Evolutionary conservation across 2,888 invertebrate species (phyloP).

Genomic region (Lithophane socia): DNA sequence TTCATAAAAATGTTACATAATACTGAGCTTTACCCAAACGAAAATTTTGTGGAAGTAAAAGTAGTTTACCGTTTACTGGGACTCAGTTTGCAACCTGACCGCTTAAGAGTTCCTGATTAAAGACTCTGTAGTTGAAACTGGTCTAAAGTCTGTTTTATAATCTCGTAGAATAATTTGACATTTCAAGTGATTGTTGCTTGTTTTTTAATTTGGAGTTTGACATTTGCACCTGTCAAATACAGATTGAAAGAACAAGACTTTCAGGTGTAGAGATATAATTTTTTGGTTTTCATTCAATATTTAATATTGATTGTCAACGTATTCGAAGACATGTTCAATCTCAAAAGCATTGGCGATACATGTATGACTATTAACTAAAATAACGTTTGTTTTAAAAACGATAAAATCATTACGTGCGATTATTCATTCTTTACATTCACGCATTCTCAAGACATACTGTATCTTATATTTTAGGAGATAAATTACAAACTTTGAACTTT

Average conservation of each 20-base stretch:
- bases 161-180: too few species aligned
- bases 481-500: slow-evolving; percentile 82
- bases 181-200: too few species aligned
- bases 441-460: slow-evolving; percentile 54
- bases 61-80: slow-evolving; percentile 16
- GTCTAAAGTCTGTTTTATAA: too few species aligned
- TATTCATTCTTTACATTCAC: slow-evolving; percentile 66
- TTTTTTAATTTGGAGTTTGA: too few species aligned
- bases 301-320: background rate
- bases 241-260: too few species aligned
- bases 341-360: slow-evolving; percentile 33
- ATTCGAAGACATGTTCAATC: background rate
- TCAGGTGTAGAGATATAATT: too few species aligned
- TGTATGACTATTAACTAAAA: slow-evolving; percentile 35
- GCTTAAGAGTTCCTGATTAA: slow-evolving; percentile 39
- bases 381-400: slow-evolving; percentile 61
- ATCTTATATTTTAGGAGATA: slow-evolving; percentile 73
- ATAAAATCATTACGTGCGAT: slow-evolving; percentile 70
- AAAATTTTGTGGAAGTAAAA: slow-evolving; percentile 18
- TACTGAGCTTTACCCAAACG: background rate
- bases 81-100: slow-evolving; percentile 29
- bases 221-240: too few species aligned
- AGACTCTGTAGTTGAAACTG: slow-evolving; percentile 19
- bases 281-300: background rate
- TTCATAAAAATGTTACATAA: background rate